Base-by-base conservation (phyloP, 2,797 vertebrate species). In the Danio tinwini region DNA sequence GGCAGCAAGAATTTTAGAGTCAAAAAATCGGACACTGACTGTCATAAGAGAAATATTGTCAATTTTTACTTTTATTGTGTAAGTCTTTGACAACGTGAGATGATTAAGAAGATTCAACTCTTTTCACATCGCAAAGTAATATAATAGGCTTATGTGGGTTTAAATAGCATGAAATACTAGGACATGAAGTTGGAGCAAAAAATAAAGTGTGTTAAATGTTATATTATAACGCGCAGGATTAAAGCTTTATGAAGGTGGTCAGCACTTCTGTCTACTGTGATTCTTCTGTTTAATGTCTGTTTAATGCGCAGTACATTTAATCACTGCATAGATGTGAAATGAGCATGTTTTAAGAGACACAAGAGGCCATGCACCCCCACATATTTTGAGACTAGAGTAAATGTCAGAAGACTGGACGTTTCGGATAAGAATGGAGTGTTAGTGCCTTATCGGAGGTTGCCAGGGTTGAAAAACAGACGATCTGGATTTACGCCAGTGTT, bases 401-500 rank as follows among this genome's bases (percentile, higher is more conserved):
- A 62, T 62, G 56, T 78, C 9, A 52, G 19, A 62, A 6, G 4
- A 55, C 69, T 65, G 69, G 61, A 56, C 11, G 21, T 19, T 14
- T 64, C 5, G 19, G 68, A 73, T 44, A 56, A 63, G 49, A 62
- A 71, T 29, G 17, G 37, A 44, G 58, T 11, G 11, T 64, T 56
- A 11, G 16, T 19, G 49, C 42, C 59, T 80, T 80, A 73, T 80
- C 78, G 14, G 68, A 77, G 62, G 45, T 39, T 47, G 17, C 16
- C 50, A 49, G 74, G 50, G 67, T 44, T 50, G 56, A 47, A 62
- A 76, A 81, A 82, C 80, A 76, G 29, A 45, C 40, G 42, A 37
- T 37, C 68, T 79, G 77, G 77, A 79, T 79, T 79, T 29, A 47
- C 5, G 68, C 78, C 78, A 73, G 49, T 47, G 13, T 63, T 70